Evolutionary conservation across 2,888 invertebrate genomes (phyloP).

Genomic region (Cosmia trapezina): DNA sequence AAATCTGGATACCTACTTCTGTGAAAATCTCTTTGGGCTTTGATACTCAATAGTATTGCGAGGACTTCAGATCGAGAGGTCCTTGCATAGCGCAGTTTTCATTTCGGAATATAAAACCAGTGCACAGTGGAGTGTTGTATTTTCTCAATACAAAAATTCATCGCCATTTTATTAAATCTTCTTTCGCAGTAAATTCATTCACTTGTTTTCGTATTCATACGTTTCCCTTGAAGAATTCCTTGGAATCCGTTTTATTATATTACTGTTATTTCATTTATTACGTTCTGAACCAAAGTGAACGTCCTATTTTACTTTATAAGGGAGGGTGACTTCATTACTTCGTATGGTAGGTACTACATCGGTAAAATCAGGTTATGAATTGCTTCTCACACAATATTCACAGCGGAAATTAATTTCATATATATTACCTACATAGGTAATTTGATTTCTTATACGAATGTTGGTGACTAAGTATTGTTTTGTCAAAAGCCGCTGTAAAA

Average conservation of each 20-base stretch:
- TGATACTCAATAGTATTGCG: neutral
- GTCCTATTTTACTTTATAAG: neutral
- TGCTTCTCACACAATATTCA: neutral
- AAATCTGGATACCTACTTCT: neutral
- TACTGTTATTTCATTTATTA: constrained; percentile 41
- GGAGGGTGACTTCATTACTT: neutral
- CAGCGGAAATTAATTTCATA: neutral
- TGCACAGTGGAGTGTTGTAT: neutral
- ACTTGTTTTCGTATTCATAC: constrained; percentile 35
- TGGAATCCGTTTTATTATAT: constrained; percentile 40
- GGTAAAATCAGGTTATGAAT: constrained; percentile 11
- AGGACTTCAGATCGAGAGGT: no score
- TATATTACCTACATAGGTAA: neutral
- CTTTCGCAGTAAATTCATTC: constrained; percentile 22
- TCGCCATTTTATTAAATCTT: constrained; percentile 20
- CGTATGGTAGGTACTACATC: neutral
- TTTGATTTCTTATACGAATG: neutral
- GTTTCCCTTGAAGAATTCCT: constrained; percentile 17
- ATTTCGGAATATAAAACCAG: neutral
- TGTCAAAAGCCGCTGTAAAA: neutral
- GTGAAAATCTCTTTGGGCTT: neutral
- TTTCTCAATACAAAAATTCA: neutral
- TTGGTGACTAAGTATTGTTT: neutral
- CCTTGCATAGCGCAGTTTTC: neutral
- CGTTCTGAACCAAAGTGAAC: neutral